phyloP scores from a whole-genome alignment of 2,888 invertebrate genomes.

The Archips xylosteana region DNA sequence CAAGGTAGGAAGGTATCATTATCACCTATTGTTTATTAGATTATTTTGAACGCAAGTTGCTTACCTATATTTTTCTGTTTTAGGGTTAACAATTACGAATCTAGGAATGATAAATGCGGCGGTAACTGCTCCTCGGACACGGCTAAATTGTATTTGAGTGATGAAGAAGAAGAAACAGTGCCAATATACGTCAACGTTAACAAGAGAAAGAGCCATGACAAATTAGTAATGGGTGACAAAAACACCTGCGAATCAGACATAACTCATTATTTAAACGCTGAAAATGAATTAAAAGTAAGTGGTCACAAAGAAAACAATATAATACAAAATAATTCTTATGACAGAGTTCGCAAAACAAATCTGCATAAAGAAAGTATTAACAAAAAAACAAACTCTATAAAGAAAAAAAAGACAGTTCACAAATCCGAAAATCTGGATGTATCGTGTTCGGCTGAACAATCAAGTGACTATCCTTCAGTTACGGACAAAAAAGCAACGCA shows the following conservation, averaged over 20 bases:
- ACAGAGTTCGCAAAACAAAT: slow-evolving; percentile 40
- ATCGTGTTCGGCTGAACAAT: slow-evolving; percentile 18
- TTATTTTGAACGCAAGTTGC: background rate
- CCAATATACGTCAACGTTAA: slow-evolving; percentile 35
- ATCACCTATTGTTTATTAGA: background rate
- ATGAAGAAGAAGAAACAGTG: slow-evolving; percentile 26
- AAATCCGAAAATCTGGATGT: slow-evolving; percentile 10
- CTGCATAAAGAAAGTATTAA: slow-evolving; percentile 34
- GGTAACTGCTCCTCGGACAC: slow-evolving; percentile 18
- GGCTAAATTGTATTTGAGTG: slow-evolving; percentile 32
- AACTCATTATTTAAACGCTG: background rate
- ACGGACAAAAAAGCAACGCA: slow-evolving; percentile 27
- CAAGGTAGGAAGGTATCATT: slow-evolving; percentile 43
- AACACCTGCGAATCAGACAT: background rate
- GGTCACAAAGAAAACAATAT: slow-evolving; percentile 18
- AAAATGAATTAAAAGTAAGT: slow-evolving; percentile 3
- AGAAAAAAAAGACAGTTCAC: slow-evolving; percentile 43
- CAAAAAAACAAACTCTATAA: slow-evolving; percentile 44
- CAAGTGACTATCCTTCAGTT: slow-evolving; percentile 7
- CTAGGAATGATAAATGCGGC: slow-evolving; percentile 4
- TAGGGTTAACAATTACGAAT: slow-evolving; percentile 16
- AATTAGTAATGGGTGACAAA: slow-evolving; percentile 1
- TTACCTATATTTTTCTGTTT: slow-evolving; percentile 13
- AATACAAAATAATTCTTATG: slow-evolving; percentile 43
- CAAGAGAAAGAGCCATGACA: slow-evolving; percentile 10